Percentiles rank a stretch among this genome's conserved stretches.
Evolutionary conservation across 37 sponge, comb jelly and placozoan genomes (phyloP).

Genomic region (Beroe forskalii): DNA sequence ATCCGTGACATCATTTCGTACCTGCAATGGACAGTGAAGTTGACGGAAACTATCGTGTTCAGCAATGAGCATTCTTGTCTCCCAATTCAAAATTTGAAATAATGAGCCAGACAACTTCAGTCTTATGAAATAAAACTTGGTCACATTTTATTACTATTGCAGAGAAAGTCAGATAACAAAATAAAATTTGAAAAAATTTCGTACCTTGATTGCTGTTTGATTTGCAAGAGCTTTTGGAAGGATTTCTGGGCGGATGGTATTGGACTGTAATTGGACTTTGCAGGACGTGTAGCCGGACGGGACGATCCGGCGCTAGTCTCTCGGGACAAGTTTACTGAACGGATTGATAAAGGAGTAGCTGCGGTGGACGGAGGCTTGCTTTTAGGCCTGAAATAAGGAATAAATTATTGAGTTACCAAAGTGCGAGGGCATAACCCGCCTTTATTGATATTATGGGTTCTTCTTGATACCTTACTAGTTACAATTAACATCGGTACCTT

Average conservation of each 20-base stretch:
- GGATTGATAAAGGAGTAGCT: not conserved
- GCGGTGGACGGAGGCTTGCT: not conserved
- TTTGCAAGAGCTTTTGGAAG: slow-evolving; percentile 18
- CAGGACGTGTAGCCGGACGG: not conserved
- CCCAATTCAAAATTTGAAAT: no score
- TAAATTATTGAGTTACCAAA: not conserved
- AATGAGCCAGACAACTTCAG: no score
- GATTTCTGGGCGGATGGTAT: slow-evolving; percentile 39
- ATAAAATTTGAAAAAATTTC: no score
- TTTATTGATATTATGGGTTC: no score
- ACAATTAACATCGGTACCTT: no score
- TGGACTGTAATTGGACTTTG: not conserved
- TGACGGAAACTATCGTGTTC: no score
- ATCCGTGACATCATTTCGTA: slow-evolving; percentile 26
- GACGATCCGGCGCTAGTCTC: not conserved
- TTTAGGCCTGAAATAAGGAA: not conserved
- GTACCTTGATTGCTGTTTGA: slow-evolving; percentile 33
- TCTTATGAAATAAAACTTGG: no score
- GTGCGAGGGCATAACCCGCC: not conserved
- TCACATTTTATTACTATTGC: no score
- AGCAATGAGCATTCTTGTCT: no score
- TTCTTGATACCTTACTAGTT: no score
- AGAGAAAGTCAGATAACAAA: no score
- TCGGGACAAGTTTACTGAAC: not conserved
- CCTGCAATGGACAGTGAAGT: not conserved